A percentile compares a stretch with the other conserved stretches of the same genome.
Conservation (phyloP, 1,140 invertebrate genomes). For the Aricia agestis region DNA sequence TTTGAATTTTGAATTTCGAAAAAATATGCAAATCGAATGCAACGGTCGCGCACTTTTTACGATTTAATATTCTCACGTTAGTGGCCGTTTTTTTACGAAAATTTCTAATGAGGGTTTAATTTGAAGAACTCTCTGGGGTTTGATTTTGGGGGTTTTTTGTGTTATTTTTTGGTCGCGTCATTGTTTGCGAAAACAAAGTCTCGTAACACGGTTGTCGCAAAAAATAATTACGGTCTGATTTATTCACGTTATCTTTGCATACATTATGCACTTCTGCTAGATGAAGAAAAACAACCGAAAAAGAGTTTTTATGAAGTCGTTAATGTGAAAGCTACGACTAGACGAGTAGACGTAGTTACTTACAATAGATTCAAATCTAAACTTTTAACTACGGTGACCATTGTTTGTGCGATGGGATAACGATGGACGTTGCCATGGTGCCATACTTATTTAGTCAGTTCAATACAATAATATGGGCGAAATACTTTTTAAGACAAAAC, state of each 20-base stretch:
- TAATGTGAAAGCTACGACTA: no score
- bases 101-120: conserved; percentile 74
- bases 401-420: no score
- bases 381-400: no score
- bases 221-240: conserved; percentile 72
- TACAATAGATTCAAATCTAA: no score
- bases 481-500: no score
- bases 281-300: no score
- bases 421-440: no score
- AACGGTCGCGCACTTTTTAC: conserved; percentile 47
- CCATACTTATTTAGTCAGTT: no score
- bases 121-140: conserved; percentile 74
- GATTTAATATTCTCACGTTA: conserved; percentile 74
- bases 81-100: conserved; percentile 50
- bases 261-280: conserved; percentile 27
- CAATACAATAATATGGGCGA: no score
- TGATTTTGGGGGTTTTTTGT: conserved; percentile 56
- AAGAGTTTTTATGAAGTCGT: no score
- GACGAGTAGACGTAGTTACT: no score
- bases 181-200: conserved; percentile 71
- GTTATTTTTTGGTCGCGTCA: conserved; percentile 37
- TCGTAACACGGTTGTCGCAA: conserved; percentile 71
- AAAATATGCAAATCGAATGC: conserved; percentile 63
- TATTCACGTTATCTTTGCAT: conserved; percentile 56
- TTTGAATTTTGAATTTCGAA: conserved; percentile 38